Evolutionary conservation across 2,113 vertebrate genomes (phyloP).

Genomic region (Gulo gulo): DNA sequence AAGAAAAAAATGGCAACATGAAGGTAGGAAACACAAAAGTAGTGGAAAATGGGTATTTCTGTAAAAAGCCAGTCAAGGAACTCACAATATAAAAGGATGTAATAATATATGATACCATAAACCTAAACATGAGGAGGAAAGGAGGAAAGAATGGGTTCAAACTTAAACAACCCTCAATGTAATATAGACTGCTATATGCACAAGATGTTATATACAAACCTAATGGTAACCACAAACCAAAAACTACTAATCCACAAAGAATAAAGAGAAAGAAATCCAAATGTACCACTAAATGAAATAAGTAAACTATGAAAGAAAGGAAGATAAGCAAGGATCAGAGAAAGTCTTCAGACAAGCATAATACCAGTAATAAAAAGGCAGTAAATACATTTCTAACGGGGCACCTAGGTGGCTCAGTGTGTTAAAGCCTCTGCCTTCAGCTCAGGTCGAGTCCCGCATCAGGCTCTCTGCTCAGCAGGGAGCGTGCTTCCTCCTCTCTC

Average conservation of each 20-base stretch:
- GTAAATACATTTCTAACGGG: background rate
- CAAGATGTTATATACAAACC: background rate
- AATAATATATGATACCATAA: background rate
- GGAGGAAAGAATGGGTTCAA: background rate
- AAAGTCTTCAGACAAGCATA: background rate
- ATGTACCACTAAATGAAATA: background rate
- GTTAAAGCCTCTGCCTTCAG: too few species aligned
- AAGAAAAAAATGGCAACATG: background rate
- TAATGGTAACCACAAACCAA: background rate
- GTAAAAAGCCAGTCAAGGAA: background rate
- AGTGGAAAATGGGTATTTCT: background rate
- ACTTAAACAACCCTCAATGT: background rate
- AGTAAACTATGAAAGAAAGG: background rate
- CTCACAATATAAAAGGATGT: background rate
- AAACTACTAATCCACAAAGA: background rate
- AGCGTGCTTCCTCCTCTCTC: too few species aligned
- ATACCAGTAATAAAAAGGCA: background rate
- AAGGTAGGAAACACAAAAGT: background rate
- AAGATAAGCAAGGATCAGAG: background rate
- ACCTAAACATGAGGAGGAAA: background rate
- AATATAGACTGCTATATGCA: background rate
- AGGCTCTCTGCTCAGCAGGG: too few species aligned
- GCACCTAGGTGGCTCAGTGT: too few species aligned
- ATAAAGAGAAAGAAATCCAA: background rate
- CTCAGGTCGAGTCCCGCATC: too few species aligned